Percentiles rank a stretch among this genome's conserved stretches.
Evolutionary conservation across 2,888 invertebrate species (phyloP).

Genomic region (Heliconius aoede): DNA sequence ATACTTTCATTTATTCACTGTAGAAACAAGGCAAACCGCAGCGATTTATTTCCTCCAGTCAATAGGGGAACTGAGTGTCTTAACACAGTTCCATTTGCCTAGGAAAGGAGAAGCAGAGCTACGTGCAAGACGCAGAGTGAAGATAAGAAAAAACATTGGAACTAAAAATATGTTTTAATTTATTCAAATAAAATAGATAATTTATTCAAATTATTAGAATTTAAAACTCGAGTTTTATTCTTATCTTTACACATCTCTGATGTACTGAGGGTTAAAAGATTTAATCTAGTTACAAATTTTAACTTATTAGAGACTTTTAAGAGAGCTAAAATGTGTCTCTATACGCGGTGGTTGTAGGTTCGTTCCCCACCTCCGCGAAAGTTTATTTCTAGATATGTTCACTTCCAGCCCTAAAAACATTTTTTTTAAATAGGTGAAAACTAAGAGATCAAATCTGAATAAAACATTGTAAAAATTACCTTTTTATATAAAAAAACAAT

Average conservation of each 20-base stretch:
- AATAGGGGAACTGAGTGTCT: no score
- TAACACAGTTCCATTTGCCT: no score
- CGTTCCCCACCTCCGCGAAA: no score
- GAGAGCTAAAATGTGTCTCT: no score
- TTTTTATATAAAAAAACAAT: neutral
- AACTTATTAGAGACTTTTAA: neutral
- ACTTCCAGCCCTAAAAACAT: neutral
- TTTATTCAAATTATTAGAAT: neutral
- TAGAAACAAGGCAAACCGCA: no score
- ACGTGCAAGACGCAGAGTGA: no score
- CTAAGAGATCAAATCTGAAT: neutral
- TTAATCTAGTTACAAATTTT: neutral
- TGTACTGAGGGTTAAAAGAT: neutral
- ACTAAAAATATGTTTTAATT: neutral
- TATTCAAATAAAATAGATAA: constrained; percentile 1
- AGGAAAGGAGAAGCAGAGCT: no score
- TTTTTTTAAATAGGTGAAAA: neutral
- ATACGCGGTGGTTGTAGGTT: no score
- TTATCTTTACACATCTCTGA: constrained; percentile 5
- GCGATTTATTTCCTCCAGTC: no score
- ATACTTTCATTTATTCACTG: no score
- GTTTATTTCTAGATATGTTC: neutral
- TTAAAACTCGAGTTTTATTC: neutral
- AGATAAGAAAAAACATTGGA: neutral
- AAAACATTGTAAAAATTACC: neutral